Evolutionary conservation across 2,113 vertebrate species (phyloP).

Genomic region (sheep (Ovis aries)): ARS-UI_Ramb_v3.0 NC_056072.1:39365001-39365500

Average conservation of each 20-base stretch:
- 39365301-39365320: neutral
- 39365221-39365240: neutral
- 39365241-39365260: neutral
- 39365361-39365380: neutral
- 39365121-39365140: neutral
- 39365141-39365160: neutral
- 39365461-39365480: neutral
- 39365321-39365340: neutral
- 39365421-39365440: neutral
- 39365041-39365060: neutral
- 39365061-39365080: neutral
- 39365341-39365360: neutral
- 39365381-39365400: neutral
- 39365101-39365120: neutral
- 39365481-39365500: neutral
- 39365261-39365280: neutral
- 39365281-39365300: neutral
- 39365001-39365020: neutral
- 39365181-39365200: neutral
- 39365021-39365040: neutral
- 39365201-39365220: neutral
- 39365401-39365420: neutral
- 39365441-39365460: neutral
- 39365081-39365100: neutral
- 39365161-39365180: neutral